Base-by-base conservation (phyloP, 1,140 invertebrate genomes). In the Branchinecta lindahli region DNA sequence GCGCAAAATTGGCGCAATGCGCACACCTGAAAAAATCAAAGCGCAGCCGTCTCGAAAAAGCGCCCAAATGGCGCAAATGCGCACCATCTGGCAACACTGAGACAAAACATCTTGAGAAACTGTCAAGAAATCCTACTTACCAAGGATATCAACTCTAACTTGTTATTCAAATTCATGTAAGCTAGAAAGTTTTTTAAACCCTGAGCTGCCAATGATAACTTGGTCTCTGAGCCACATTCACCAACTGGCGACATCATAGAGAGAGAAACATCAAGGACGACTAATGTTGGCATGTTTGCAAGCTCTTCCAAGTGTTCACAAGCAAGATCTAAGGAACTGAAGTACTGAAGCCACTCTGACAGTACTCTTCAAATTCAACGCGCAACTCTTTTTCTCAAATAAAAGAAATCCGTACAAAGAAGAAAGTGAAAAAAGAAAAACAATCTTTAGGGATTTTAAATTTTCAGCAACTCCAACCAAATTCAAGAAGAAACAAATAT, bases 131-230 rank as follows among this genome's bases (percentile, higher is more conserved):
- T 45, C 18, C 3, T 47, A 76, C 77, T 81, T 80, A 96, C 89
- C 79, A 96, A 78, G n/a, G 92, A 84, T 9, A 92, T 87, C 81
- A 94, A 94, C 81, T 97, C 94, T 68, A 96, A 77, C 81, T 91
- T 94, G 10, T 87, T 88, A 77, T 92, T 86, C 2, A 82, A 75
- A 74, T 85, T 83, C 69, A 96, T 81, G 78, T 92, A 88, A 81
- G 96, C 90, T 46, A 96, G 80, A 71, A 96, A 83, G 65, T 85
- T 83, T 77, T 89, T 90, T 70, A 96, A 87, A 66, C 91, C 94
- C 70, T 89, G 84, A 47, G 89, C 78, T 8, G 92, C 93, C 70
- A 96, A 82, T 74, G 87, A 83, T 68, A 86, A 82, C 0, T 84
- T 81, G 72, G 84, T 83, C 70, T 81, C 83, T 71, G 83, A 81